Conservation (phyloP, 2,797 vertebrate genomes). For the Clarias laeviceps region DNA sequence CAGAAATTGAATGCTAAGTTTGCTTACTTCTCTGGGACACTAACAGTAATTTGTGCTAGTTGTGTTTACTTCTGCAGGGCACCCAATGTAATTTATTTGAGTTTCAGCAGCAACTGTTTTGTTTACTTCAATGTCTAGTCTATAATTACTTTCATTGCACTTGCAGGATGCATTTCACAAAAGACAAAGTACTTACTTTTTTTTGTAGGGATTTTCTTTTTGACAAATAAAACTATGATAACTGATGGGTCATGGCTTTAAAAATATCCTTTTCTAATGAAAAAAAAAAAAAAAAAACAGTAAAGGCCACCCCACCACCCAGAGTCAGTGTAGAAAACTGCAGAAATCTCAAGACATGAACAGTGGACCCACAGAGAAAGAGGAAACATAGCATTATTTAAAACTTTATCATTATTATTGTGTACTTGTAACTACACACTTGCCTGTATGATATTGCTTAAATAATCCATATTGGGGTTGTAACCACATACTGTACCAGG, state of each 20-base stretch:
- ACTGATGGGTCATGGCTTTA: neutral
- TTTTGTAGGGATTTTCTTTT: neutral
- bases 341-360: neutral
- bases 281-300: too few species aligned
- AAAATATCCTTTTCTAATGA: neutral
- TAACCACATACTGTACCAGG: neutral
- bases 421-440: neutral
- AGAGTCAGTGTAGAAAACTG: neutral
- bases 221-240: neutral
- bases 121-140: constrained; percentile 18
- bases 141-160: constrained; percentile 29
- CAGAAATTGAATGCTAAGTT: neutral
- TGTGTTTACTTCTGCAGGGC: constrained; percentile 8
- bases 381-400: neutral
- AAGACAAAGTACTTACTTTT: neutral
- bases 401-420: neutral
- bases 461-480: neutral
- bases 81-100: neutral
- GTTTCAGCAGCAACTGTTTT: neutral
- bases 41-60: neutral
- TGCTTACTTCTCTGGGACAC: constrained; percentile 3
- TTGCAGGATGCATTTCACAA: neutral
- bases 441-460: neutral
- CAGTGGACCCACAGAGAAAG: too few species aligned
- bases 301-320: too few species aligned